Conservation (phyloP, 2,888 invertebrate genomes). For the Epistrophella euchroma region DNA sequence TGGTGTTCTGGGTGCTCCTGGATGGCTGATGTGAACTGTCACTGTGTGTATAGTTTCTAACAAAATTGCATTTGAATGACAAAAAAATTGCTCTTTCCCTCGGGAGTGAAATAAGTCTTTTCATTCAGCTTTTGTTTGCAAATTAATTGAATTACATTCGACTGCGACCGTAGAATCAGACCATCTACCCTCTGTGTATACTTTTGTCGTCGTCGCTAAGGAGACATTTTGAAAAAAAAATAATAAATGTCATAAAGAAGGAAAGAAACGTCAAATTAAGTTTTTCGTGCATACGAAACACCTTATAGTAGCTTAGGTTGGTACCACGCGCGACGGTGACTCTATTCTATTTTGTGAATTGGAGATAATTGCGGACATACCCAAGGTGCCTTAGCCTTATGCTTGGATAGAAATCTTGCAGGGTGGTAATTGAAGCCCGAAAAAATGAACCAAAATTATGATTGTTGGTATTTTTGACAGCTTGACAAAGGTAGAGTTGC, state of each 20-base stretch:
- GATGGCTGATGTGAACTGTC: background rate
- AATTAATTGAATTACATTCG: slow-evolving; percentile 71
- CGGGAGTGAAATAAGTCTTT: slow-evolving; percentile 30
- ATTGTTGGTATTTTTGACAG: slow-evolving; percentile 67
- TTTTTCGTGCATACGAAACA: slow-evolving; percentile 37
- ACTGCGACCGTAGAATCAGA: background rate
- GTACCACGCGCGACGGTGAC: slow-evolving; percentile 3
- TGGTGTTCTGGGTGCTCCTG: background rate
- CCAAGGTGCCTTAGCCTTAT: background rate
- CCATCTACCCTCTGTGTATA: background rate
- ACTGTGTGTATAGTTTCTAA: slow-evolving; percentile 42
- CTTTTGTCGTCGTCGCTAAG: slow-evolving; percentile 10
- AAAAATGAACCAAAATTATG: slow-evolving; percentile 37
- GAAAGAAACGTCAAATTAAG: slow-evolving; percentile 44
- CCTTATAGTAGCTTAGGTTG: background rate
- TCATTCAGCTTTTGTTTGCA: slow-evolving; percentile 54
- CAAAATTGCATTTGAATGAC: slow-evolving; percentile 73
- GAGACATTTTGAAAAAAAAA: slow-evolving; percentile 45
- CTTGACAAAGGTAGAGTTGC: slow-evolving; percentile 48
- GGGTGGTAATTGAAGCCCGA: slow-evolving; percentile 16
- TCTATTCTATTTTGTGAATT: slow-evolving; percentile 45
- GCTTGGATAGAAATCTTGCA: background rate
- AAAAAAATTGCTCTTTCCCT: slow-evolving; percentile 53
- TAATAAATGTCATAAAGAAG: slow-evolving; percentile 43
- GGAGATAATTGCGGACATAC: slow-evolving; percentile 60